Percentiles rank a stretch among this genome's conserved stretches.
Evolutionary conservation across 1,140 invertebrate genomes (phyloP).

Genomic region (Elymnias hypermnestra): DNA sequence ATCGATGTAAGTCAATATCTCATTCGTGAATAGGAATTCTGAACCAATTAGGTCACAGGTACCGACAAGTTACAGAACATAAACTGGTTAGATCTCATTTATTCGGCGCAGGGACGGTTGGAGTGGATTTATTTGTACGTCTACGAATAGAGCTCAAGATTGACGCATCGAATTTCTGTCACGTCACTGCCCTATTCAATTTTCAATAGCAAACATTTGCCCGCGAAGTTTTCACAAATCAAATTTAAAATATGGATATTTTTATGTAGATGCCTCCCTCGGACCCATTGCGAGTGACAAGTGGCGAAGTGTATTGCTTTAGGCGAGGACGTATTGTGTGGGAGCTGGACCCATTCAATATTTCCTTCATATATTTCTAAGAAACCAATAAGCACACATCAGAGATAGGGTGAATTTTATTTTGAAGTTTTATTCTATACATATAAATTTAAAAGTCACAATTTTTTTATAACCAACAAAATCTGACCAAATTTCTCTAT

Average conservation of each 20-base stretch:
- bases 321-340: conserved; percentile 44
- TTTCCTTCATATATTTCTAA: conserved; percentile 32
- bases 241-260: conserved; percentile 75
- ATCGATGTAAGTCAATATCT: too few relatives aligned
- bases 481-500: too few relatives aligned
- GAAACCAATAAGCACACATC: conserved; percentile 23
- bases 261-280: conserved; percentile 62
- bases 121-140: too few relatives aligned
- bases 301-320: conserved; percentile 40
- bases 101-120: too few relatives aligned
- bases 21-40: too few relatives aligned
- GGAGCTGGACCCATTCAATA: conserved; percentile 44
- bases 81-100: too few relatives aligned
- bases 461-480: too few relatives aligned
- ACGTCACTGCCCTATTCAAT: conserved; percentile 59
- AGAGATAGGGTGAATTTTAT: conserved; percentile 12
- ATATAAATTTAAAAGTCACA: too few relatives aligned
- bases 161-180: conserved; percentile 48
- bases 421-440: conserved; percentile 7
- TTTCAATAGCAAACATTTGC: conserved; percentile 74
- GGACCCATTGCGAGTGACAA: conserved; percentile 61
- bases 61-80: too few relatives aligned
- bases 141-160: conserved; percentile 2
- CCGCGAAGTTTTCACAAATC: conserved; percentile 59
- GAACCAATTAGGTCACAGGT: too few relatives aligned